Conservation (phyloP, 2,888 invertebrate species). For the Nemotelus nigrinus region DNA sequence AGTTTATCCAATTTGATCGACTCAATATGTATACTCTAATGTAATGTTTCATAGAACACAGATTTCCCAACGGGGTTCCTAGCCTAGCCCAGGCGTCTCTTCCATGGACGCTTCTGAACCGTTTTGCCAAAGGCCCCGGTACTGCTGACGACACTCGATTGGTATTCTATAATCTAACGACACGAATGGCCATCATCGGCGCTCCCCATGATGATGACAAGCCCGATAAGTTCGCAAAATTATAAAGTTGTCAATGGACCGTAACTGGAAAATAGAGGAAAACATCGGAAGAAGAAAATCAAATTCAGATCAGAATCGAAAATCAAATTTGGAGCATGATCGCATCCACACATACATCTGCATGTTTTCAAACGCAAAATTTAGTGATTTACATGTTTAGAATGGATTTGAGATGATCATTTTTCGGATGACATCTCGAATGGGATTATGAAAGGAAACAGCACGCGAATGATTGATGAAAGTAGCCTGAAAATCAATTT, state of each 20-base stretch:
- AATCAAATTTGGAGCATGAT: not conserved
- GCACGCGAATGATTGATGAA: constrained; percentile 24
- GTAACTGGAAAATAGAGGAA: constrained; percentile 39
- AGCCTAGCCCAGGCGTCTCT: not conserved
- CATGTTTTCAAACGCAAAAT: not conserved
- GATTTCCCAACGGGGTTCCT: constrained; percentile 35
- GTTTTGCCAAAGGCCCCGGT: constrained; percentile 17
- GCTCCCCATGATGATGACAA: constrained; percentile 39
- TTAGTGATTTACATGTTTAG: no score
- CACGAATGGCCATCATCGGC: not conserved
- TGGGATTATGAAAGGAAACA: constrained; percentile 21
- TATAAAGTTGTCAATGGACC: constrained; percentile 42
- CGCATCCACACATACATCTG: not conserved
- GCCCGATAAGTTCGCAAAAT: constrained; percentile 41
- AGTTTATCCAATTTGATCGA: no score
- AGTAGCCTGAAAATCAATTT: not conserved
- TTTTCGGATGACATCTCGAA: not conserved
- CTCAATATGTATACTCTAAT: not conserved
- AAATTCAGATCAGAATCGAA: constrained; percentile 29
- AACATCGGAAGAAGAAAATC: constrained; percentile 21
- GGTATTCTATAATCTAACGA: constrained; percentile 17
- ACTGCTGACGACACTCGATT: constrained; percentile 33
- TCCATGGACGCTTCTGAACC: not conserved
- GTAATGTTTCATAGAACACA: constrained; percentile 27
- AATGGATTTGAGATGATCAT: no score